Conservation (phyloP, 1,140 invertebrate species). For the Plodia interpunctella region DNA sequence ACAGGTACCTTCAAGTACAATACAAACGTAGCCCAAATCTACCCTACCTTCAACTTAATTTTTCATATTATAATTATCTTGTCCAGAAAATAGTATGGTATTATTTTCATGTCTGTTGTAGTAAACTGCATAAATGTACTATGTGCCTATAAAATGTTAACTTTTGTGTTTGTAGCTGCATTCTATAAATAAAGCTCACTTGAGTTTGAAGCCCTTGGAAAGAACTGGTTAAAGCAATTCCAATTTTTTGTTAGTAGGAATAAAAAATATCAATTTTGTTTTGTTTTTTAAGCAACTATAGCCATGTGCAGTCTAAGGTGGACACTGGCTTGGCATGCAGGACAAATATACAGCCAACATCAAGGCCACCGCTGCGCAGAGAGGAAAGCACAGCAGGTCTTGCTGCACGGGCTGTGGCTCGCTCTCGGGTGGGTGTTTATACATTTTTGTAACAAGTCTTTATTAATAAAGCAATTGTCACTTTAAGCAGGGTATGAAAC, state of each 20-base stretch:
- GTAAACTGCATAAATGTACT: too few species aligned
- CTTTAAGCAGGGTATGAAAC: too few species aligned
- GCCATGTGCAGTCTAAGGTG: constrained; percentile 68
- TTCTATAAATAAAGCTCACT: too few species aligned
- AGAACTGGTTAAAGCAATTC: too few species aligned
- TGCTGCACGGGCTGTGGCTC: constrained; percentile 45
- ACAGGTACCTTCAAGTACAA: not conserved
- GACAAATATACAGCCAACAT: constrained; percentile 34
- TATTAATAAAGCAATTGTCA: too few species aligned
- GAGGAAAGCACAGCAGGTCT: constrained; percentile 63
- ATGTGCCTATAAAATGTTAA: too few species aligned
- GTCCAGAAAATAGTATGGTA: too few species aligned
- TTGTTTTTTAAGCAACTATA: constrained; percentile 52
- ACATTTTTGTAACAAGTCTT: not conserved
- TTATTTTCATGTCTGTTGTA: too few species aligned
- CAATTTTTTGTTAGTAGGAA: not conserved
- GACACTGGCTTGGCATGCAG: constrained; percentile 60
- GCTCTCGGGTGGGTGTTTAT: constrained; percentile 38
- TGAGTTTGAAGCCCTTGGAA: too few species aligned
- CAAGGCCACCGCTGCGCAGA: constrained; percentile 48
- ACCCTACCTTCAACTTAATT: too few species aligned
- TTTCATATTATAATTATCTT: too few species aligned
- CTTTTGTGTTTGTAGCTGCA: too few species aligned
- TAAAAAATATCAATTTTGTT: not conserved
- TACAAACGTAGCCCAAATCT: not conserved